A percentile compares a stretch with the other conserved stretches of the same genome.
These are phyloP conservation scores for Allolobophora icterica DNA, from an alignment of 2,888 invertebrate species.

Conservation along the genomic window DNA sequence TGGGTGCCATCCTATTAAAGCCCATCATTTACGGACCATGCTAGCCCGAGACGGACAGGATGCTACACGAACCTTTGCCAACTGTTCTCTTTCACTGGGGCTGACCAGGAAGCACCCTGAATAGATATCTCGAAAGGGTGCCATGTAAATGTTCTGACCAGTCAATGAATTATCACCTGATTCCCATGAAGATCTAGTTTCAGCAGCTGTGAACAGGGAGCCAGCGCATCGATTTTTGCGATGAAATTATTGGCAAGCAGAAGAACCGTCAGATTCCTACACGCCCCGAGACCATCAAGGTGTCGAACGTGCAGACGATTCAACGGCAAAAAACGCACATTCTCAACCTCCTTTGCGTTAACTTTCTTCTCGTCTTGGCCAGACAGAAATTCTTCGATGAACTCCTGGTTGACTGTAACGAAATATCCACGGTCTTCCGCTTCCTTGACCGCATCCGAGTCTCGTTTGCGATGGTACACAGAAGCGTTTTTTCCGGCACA, in stretches of 20 bases:
- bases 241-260: conserved; percentile 61
- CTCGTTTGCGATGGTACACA: conserved; percentile 55
- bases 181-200: conserved; percentile 63
- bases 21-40: too few relatives aligned
- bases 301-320: conserved; percentile 49
- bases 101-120: too few relatives aligned
- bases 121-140: too few relatives aligned
- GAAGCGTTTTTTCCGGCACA: background rate
- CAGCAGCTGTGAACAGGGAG: conserved; percentile 57
- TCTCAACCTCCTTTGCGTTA: background rate
- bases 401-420: conserved; percentile 53
- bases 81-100: too few relatives aligned
- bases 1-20: too few relatives aligned
- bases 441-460: conserved; percentile 56
- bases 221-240: conserved; percentile 58
- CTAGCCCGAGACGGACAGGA: too few relatives aligned
- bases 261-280: conserved; percentile 57
- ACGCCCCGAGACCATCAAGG: conserved; percentile 58
- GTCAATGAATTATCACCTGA: conserved; percentile 52
- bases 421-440: conserved; percentile 59
- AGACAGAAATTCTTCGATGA: conserved; percentile 52
- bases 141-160: too few relatives aligned
- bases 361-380: background rate
- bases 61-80: too few relatives aligned
- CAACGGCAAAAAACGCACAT: background rate